Percentiles rank a stretch among this genome's conserved stretches.
phyloP scores from a whole-genome alignment of 35 echinoderm and acorn worm genomes.

The Heliocidaris erythrogramma region DNA sequence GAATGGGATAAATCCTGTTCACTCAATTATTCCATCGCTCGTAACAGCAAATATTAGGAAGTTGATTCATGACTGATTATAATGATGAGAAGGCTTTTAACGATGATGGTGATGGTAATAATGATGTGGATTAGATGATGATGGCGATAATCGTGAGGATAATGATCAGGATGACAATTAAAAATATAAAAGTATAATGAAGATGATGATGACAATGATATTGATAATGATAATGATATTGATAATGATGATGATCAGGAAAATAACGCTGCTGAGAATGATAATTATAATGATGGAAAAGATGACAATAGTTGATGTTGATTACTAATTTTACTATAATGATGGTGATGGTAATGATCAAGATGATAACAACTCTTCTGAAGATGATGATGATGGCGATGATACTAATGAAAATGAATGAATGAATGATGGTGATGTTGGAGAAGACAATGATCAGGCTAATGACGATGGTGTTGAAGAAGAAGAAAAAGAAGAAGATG shows the following conservation, averaged over 20 bases:
- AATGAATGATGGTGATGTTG: not conserved
- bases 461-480: not conserved
- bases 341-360: not conserved
- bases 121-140: not conserved
- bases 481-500: not conserved
- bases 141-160: constrained; percentile 34
- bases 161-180: no score
- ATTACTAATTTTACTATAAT: not conserved
- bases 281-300: not conserved
- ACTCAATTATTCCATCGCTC: no score
- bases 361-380: not conserved
- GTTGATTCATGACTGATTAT: no score
- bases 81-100: no score
- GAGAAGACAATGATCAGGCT: not conserved
- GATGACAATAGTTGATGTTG: not conserved
- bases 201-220: no score
- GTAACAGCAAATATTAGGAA: no score
- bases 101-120: not conserved
- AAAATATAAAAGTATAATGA: no score
- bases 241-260: not conserved
- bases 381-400: not conserved
- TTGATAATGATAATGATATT: not conserved
- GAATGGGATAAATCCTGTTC: no score
- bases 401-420: not conserved
- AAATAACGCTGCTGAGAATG: not conserved